Evolutionary conservation across 1,140 invertebrate genomes (phyloP), one percentile per base, ranked within the genome.

Genomic region (Brachionus rotundiformis): DNA sequence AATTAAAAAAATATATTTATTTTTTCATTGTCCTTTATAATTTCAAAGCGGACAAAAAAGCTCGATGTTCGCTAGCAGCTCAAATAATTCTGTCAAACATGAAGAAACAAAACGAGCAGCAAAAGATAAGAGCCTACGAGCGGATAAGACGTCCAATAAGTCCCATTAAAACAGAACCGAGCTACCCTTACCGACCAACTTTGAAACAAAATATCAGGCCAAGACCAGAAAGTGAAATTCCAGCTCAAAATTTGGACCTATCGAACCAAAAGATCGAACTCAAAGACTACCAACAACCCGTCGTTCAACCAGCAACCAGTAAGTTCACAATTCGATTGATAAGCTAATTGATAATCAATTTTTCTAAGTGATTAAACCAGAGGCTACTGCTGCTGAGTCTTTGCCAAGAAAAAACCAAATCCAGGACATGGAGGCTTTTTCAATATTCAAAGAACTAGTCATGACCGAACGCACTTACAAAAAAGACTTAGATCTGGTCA

Each of bases 401-500:
- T n/a, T 19, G 0, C 19, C n/a, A n/a, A 54, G 36, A 36, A 79
- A 8, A 59, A 16, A 1, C 5, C 29, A 25, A 5, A 3, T 59
- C 16, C 59, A 36, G 1, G 31, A 59, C 16, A 10, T 10, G 11
- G 54, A 92, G 85, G 92, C 92, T 13, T 97, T 96, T 88, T 97
- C 93, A 85, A 93, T 98, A 84, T 92, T 94, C 47, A 96, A 96
- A 87, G 95, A 98, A 88, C 88, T 98, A 73, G 89, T 97, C 5
- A 96, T 96, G 93, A 97, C 95, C 1, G 95, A 98, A 86, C 89
- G 95, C 82, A 97, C 95, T 0, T 98, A 96, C 87, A 95, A 94
- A 85, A 94, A 95, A 84, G 95, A 98, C 86, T 88, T 98, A 83
- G 94, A 81, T 27, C 27, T 81, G 13, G 36, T 81, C 10, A 75